Evolutionary conservation across 2,113 vertebrate genomes (phyloP).

Genomic region (Coregonus clupeaformis): DNA sequence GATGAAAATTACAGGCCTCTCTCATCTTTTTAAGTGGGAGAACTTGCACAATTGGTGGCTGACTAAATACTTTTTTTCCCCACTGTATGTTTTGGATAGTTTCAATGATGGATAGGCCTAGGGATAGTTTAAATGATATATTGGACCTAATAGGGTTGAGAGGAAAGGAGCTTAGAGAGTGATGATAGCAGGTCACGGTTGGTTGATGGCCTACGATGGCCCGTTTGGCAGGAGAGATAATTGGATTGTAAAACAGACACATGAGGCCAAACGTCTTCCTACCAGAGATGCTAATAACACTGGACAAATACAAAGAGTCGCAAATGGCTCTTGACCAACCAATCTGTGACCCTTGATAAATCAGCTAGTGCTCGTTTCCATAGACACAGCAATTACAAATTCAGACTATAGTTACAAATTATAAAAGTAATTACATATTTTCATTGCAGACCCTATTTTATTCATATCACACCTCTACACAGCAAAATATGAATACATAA

Average conservation of each 20-base stretch:
- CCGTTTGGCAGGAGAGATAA: too few relatives aligned
- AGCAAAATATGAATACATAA: background rate
- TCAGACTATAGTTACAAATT: background rate
- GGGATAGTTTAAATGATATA: slow-evolving; percentile 23
- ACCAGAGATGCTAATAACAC: slow-evolving; percentile 18
- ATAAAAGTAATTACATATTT: background rate
- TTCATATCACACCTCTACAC: background rate
- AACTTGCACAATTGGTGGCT: too few relatives aligned
- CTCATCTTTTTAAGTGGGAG: too few relatives aligned
- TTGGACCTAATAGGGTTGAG: slow-evolving; percentile 2
- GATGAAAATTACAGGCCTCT: too few relatives aligned
- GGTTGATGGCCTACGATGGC: too few relatives aligned
- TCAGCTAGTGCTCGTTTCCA: background rate
- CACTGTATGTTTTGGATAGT: background rate
- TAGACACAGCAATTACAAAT: background rate
- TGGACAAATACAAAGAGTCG: slow-evolving; percentile 13
- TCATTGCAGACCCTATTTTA: too few relatives aligned
- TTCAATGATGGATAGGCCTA: too few relatives aligned
- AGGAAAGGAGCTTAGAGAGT: too few relatives aligned
- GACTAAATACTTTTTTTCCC: too few relatives aligned
- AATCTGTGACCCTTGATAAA: slow-evolving; percentile 28
- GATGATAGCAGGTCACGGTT: too few relatives aligned
- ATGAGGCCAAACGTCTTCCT: slow-evolving; percentile 35
- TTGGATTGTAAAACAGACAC: slow-evolving; percentile 21
- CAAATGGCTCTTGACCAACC: slow-evolving; percentile 35